These are phyloP conservation scores for Gastracanthus pulcherrimus DNA, from an alignment of 2,888 invertebrate genomes.

Conservation along the genomic window DNA sequence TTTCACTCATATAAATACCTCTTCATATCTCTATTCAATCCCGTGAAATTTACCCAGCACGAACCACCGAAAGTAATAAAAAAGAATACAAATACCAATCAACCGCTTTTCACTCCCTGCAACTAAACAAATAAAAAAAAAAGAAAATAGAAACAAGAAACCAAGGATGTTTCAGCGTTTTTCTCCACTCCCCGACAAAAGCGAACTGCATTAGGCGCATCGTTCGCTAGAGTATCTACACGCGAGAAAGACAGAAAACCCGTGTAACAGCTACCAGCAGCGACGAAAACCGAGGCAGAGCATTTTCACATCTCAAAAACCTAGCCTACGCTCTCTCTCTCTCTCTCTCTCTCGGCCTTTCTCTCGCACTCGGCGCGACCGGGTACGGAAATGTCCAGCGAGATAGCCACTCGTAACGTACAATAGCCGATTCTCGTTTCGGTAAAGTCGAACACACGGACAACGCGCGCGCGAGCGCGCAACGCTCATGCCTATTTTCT, in stretches of 20 bases:
- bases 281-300: background rate
- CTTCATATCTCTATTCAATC: no score
- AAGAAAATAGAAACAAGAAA: background rate
- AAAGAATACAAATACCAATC: no score
- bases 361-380: background rate
- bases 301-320: no score
- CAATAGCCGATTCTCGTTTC: conserved; percentile 69
- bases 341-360: conserved; percentile 5
- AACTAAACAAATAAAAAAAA: background rate
- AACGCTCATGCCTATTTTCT: background rate
- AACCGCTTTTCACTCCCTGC: no score
- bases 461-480: conserved; percentile 51
- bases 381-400: conserved; percentile 73
- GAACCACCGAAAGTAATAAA: no score
- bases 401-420: conserved; percentile 73
- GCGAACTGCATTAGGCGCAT: conserved; percentile 31
- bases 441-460: conserved; percentile 59
- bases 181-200: background rate
- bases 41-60: no score
- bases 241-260: background rate
- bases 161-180: background rate
- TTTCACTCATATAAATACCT: no score
- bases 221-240: background rate
- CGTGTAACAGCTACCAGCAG: background rate
- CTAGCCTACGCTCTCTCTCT: conserved; percentile 2